Percentiles rank a stretch among this genome's conserved stretches.
Conservation (phyloP, 2,113 vertebrate genomes). For the Platichthys flesus region DNA sequence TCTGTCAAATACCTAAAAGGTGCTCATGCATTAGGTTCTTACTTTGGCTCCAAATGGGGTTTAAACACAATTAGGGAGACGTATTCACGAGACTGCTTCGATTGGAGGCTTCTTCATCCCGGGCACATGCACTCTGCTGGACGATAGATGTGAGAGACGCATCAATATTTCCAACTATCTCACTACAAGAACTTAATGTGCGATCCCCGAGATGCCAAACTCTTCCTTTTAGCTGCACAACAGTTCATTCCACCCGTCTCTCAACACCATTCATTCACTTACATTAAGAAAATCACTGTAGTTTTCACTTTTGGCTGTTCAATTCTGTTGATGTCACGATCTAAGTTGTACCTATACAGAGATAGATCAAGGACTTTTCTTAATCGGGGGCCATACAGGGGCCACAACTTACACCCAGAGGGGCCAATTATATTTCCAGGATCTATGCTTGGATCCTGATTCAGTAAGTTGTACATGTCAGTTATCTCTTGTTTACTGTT, state of each 20-base stretch:
- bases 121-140: background rate
- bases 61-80: background rate
- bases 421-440: too few species aligned
- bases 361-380: too few species aligned
- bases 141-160: background rate
- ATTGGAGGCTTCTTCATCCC: background rate
- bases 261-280: background rate
- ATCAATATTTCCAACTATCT: background rate
- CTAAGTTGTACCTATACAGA: too few species aligned
- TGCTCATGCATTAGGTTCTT: background rate
- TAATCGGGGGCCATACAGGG: too few species aligned
- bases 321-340: too few species aligned
- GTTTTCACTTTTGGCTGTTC: background rate
- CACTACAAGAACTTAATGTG: background rate
- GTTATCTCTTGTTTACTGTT: too few species aligned
- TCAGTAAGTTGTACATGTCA: too few species aligned
- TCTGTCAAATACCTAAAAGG: conserved; percentile 16
- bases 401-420: too few species aligned
- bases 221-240: background rate
- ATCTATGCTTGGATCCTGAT: too few species aligned
- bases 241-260: background rate
- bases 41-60: background rate
- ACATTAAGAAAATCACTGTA: background rate
- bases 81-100: background rate
- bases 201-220: background rate